Evolutionary conservation across 2,888 invertebrate species (phyloP).

Genomic region (Notodonta dromedarius): DNA sequence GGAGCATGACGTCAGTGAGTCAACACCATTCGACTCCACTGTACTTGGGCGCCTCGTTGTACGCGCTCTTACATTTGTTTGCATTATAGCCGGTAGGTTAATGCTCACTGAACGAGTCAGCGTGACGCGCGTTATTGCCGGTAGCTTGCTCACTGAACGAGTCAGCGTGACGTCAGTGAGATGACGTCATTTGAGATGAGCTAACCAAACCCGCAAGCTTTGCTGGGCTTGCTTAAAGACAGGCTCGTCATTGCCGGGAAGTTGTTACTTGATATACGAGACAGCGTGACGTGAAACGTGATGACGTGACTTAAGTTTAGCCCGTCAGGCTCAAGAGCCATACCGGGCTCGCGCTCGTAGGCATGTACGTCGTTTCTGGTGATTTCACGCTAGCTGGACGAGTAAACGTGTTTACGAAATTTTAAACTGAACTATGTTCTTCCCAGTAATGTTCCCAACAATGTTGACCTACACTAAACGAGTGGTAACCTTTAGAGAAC

Average conservation of each 20-base stretch:
- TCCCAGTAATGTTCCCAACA: not conserved
- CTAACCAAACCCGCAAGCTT: too few relatives aligned
- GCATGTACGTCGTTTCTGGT: too few relatives aligned
- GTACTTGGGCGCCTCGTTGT: slow-evolving; percentile 90
- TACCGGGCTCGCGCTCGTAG: not conserved
- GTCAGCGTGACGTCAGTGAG: not conserved
- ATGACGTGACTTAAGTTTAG: not conserved
- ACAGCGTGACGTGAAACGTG: too few relatives aligned
- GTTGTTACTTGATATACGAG: too few relatives aligned
- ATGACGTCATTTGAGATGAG: too few relatives aligned
- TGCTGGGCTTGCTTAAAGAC: too few relatives aligned
- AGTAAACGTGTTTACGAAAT: too few relatives aligned
- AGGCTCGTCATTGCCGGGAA: too few relatives aligned
- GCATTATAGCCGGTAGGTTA: slow-evolving; percentile 81
- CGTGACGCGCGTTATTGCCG: slow-evolving; percentile 84
- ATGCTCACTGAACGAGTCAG: not conserved
- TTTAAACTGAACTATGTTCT: not conserved
- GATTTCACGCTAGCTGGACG: too few relatives aligned
- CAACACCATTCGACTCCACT: slow-evolving; percentile 82
- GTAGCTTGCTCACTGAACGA: not conserved
- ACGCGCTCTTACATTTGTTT: slow-evolving; percentile 91
- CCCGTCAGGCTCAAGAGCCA: not conserved
- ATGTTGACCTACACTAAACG: not conserved
- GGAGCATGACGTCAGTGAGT: slow-evolving; percentile 84
- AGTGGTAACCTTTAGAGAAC: not conserved